phyloP scores from a whole-genome alignment of 2,113 vertebrate genomes.

The Sphyrna mokarran region DNA sequence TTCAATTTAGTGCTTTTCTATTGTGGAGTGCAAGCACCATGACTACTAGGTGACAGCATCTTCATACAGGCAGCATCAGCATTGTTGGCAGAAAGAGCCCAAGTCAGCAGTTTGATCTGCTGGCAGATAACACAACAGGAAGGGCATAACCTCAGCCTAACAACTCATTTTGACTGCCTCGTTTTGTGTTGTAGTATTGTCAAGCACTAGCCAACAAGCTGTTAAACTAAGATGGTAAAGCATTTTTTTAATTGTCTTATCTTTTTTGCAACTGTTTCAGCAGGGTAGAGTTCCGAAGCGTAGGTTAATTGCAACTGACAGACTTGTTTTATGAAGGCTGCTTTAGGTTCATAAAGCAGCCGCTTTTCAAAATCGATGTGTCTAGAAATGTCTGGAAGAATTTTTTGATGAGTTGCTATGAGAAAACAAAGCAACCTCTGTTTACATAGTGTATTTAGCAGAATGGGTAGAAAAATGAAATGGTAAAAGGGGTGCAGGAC shows the following conservation, averaged over 20 bases:
- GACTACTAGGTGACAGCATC: conserved; percentile 52
- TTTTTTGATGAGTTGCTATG: conserved; percentile 34
- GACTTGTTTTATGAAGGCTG: conserved; percentile 37
- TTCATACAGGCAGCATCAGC: conserved; percentile 49
- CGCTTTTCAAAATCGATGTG: conserved; percentile 33
- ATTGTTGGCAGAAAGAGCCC: conserved; percentile 47
- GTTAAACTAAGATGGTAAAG: conserved; percentile 46
- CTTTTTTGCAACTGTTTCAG: conserved; percentile 36
- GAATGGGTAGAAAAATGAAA: conserved; percentile 12
- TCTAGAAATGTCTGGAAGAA: conserved; percentile 37
- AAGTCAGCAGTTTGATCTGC: conserved; percentile 53
- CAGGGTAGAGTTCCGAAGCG: conserved; percentile 36
- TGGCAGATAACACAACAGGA: conserved; percentile 48
- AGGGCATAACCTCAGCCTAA: conserved; percentile 53
- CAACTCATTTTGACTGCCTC: conserved; percentile 53
- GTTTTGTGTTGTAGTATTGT: conserved; percentile 51
- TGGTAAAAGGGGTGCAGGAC: background rate
- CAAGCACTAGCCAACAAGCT: conserved; percentile 47
- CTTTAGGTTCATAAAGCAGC: conserved; percentile 37
- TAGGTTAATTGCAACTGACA: conserved; percentile 38
- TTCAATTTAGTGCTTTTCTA: conserved; percentile 58
- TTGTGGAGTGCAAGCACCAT: conserved; percentile 50
- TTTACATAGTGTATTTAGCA: background rate
- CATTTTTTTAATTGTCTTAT: conserved; percentile 48
- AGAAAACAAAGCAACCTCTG: conserved; percentile 25